Evolutionary conservation across 2,113 vertebrate species (phyloP), one percentile per base, ranked within the genome.

Genomic region (Sceloporus undulatus): DNA sequence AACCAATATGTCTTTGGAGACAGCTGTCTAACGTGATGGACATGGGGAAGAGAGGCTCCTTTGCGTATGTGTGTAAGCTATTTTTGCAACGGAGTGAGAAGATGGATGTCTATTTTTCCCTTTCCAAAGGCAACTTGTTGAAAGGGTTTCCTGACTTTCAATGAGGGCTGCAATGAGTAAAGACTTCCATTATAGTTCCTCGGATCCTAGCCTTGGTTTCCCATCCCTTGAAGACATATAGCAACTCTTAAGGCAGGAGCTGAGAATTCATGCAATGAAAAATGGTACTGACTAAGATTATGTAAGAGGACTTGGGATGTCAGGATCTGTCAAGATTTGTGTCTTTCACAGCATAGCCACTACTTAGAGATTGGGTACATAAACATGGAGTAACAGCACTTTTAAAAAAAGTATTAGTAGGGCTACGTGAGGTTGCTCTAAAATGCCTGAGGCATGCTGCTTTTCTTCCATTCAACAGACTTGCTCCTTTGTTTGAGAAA

Each of bases 311-410:
- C 38, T 56, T 90, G 18, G 89, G 79, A 0, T 89, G 94, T 91
- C 92, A 91, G 79, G 84, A 79, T 23, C 88, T 91, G 88, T 93
- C 77, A 93, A 83, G 90, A 65, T 87, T 90, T 5, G 66, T 89
- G 93, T 90, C 95, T 93, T 66, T 93, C 90, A 91, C 18, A 73
- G 0, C 84, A 21, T 77, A 77, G 93, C 90, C 54, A 38, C 86
- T 89, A 29, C 89, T 86, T 85, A 85, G 1, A 48, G 93, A 85
- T 79, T 88, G 86, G 78, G 82, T 91, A 84, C 29, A 42, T 90
- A 86, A 62, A 14, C 86, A 82, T 87, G 68, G 73, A 0, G 0
- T 9, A 83, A 5, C 62, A 54, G 84, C 34, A 34, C 89, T 88
- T n/a, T 1, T 34, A 34, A 74, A 75, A 75, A 86, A 87, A 83